A percentile compares a stretch with the other conserved stretches of the same genome.
Evolutionary conservation across 2,888 invertebrate genomes (phyloP).

Genomic region (Cerceris rybyensis): DNA sequence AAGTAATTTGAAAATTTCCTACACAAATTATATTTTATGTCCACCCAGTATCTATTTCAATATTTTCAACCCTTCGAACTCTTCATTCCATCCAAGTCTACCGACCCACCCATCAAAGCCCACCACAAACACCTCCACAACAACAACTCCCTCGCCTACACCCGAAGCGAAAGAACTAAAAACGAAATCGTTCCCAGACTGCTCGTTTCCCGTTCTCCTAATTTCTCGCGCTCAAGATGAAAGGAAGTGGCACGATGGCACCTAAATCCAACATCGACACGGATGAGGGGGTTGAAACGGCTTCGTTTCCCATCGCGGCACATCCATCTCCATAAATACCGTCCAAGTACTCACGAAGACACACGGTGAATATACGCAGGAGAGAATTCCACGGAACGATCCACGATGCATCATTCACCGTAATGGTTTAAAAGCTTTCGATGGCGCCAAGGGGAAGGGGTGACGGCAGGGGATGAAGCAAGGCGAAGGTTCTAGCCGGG

Average conservation of each 20-base stretch:
- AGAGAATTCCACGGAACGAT: conserved; percentile 59
- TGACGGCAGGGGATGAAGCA: conserved; percentile 8
- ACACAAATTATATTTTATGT: too few species aligned
- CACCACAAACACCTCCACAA: background rate
- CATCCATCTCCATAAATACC: conserved; percentile 64
- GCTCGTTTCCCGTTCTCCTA: background rate
- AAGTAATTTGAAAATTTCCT: too few species aligned
- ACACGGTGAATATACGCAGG: conserved; percentile 47
- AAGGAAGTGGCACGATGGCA: conserved; percentile 32
- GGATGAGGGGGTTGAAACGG: conserved; percentile 7
- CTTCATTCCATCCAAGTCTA: too few species aligned
- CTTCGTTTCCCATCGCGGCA: conserved; percentile 30
- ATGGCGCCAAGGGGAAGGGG: conserved; percentile 16
- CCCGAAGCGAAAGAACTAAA: background rate
- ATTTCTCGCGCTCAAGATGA: background rate
- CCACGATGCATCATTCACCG: conserved; percentile 67
- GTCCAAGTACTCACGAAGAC: conserved; percentile 55
- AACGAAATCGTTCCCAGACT: background rate
- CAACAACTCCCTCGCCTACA: background rate
- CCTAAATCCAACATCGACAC: conserved; percentile 20
- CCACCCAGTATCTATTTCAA: too few species aligned
- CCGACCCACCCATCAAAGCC: background rate
- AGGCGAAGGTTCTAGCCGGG: conserved; percentile 18
- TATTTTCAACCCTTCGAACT: too few species aligned
- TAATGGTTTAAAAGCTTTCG: conserved; percentile 73